Base-by-base conservation (phyloP, 2,888 invertebrate genomes). In the Tridacna gigas region DNA sequence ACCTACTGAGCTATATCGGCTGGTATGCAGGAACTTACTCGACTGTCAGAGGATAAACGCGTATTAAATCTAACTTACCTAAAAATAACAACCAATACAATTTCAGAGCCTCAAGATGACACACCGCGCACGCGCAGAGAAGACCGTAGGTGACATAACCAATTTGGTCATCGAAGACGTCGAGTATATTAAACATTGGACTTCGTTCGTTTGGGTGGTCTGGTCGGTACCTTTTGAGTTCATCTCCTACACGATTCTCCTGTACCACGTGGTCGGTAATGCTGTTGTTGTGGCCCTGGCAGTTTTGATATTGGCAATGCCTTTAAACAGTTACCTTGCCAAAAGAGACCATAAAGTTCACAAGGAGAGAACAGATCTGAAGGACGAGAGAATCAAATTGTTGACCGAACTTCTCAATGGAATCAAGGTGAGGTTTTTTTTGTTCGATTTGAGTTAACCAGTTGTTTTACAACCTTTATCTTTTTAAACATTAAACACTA, bases 211-310 rank as follows among this genome's bases (percentile, higher is more conserved):
- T 37, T 92, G 91, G 90, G 89, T 89, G 88, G 63, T 92, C 12
- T 92, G 91, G 92, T 91, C 90, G 2, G 88, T 86, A 13, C 92
- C 92, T 0, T 80, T 91, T n/a, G 89, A 88, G 47, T 51, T 82
- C 22, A 20, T 76, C 28, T 12, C 28, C 5, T 73, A 51, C 20
- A 61, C 82, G 61, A 97, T 97, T 79, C 94, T 95, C 81, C 92
- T 95, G 25, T 95, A 94, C 92, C 84, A 90, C 78, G 92, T 95
- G 63, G 91, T 96, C 88, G 96, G 96, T 0, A 96, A 97, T 0
- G 97, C 98, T 0, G 98, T 98, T 0, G 95, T 99, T 15, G 98
- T 98, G 9, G 98, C 91, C 0, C 95, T 99, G 74, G 97, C 97
- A 4, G 76, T 99, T 63, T 97, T 99, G 97, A 96, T 99, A 61